A percentile compares a stretch with the other conserved stretches of the same genome.
phyloP scores from a whole-genome alignment of 2,113 vertebrate genomes.

The Malurus cyaneus region DNA sequence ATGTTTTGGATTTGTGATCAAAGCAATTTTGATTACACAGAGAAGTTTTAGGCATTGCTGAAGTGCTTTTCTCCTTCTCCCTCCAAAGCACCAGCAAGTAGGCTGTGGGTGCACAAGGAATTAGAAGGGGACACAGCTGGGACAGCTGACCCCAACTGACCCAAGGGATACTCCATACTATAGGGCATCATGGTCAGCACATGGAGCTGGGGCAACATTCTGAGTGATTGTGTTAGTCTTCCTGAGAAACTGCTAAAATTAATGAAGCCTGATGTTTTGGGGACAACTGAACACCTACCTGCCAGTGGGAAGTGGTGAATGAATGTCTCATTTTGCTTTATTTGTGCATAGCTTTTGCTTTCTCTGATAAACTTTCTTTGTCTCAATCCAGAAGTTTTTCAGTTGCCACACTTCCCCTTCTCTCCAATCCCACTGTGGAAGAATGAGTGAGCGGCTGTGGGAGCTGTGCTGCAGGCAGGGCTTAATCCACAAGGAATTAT shows the following conservation, averaged over 20 bases:
- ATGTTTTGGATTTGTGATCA: background rate
- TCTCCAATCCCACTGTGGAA: background rate
- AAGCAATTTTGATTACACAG: background rate
- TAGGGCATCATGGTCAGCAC: too few relatives aligned
- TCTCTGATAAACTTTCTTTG: background rate
- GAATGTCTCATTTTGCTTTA: background rate
- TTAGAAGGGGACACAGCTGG: background rate
- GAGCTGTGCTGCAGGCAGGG: background rate
- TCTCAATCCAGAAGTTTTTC: background rate
- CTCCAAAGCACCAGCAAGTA: fast-evolving
- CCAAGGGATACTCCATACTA: background rate
- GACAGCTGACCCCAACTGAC: background rate
- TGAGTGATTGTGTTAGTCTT: background rate
- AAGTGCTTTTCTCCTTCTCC: background rate
- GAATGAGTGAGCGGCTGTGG: background rate
- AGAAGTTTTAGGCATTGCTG: background rate
- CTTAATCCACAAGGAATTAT: background rate
- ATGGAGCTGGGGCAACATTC: background rate
- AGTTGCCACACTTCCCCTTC: background rate
- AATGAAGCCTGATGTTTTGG: background rate
- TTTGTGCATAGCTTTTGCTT: background rate
- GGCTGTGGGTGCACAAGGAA: background rate
- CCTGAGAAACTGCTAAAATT: too few relatives aligned
- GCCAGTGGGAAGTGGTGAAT: background rate
- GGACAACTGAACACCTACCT: background rate